These are phyloP conservation scores for Masticophis lateralis DNA, from an alignment of 2,797 vertebrate genomes.

Conservation along the genomic window DNA sequence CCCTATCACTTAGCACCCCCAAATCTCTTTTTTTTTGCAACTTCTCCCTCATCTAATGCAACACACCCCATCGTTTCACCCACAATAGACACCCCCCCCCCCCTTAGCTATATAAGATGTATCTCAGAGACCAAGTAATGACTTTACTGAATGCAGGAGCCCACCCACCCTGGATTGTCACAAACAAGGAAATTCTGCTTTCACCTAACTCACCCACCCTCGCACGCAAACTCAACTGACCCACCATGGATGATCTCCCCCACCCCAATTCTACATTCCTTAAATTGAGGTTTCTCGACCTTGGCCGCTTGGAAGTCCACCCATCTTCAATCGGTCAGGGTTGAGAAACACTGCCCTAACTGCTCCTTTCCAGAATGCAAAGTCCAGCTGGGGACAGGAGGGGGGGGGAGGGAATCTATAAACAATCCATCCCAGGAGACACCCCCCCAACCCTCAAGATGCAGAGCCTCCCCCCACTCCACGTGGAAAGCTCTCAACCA, in stretches of 20 bases:
- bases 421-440: background rate
- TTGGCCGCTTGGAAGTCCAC: background rate
- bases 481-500: background rate
- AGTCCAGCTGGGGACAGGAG: background rate
- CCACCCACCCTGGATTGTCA: background rate
- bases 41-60: background rate
- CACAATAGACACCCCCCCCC: background rate
- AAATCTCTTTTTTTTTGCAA: background rate
- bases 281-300: background rate
- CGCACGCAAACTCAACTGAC: background rate
- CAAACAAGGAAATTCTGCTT: background rate
- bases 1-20: background rate
- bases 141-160: background rate
- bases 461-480: background rate
- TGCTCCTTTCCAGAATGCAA: background rate
- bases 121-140: background rate
- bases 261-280: background rate
- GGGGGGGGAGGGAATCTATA: background rate
- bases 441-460: background rate
- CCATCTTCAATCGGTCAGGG: background rate
- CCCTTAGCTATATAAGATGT: background rate
- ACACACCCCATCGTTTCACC: background rate
- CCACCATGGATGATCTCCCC: background rate
- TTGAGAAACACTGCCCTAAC: background rate
- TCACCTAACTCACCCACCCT: background rate